Conservation (phyloP, 2,113 vertebrate genomes). For the Mormyrus lacerda region DNA sequence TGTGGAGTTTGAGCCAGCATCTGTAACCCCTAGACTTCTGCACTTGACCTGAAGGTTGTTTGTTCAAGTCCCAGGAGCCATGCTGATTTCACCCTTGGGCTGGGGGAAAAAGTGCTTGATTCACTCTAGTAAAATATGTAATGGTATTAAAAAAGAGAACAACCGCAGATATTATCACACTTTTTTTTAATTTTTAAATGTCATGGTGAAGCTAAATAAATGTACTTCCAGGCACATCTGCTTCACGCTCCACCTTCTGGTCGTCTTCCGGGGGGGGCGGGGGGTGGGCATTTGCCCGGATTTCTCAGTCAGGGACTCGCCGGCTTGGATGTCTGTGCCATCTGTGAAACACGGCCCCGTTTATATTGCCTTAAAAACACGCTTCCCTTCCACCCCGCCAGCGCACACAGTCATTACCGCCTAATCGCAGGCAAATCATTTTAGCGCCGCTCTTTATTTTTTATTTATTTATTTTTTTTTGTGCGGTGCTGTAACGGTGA, state of each 20-base stretch:
- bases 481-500: conserved; percentile 30
- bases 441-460: conserved; percentile 22
- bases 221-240: neutral
- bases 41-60: neutral
- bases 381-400: conserved; percentile 58
- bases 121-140: neutral
- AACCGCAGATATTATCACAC: neutral
- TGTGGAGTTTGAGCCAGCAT: neutral
- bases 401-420: conserved; percentile 59
- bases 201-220: neutral
- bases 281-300: neutral
- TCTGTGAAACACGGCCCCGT: conserved; percentile 36
- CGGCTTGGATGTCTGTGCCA: neutral
- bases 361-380: conserved; percentile 57
- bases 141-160: neutral
- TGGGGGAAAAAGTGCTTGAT: neutral
- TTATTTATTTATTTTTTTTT: too few relatives aligned
- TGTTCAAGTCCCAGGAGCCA: neutral
- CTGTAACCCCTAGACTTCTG: neutral
- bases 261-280: neutral
- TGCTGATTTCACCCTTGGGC: neutral
- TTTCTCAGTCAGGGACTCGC: neutral
- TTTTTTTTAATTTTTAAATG: neutral
- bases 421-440: conserved; percentile 52
- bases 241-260: conserved; percentile 8